These are phyloP conservation scores for Saccostrea cuccullata DNA, from an alignment of 1,140 invertebrate species.

Conservation along the genomic window DNA sequence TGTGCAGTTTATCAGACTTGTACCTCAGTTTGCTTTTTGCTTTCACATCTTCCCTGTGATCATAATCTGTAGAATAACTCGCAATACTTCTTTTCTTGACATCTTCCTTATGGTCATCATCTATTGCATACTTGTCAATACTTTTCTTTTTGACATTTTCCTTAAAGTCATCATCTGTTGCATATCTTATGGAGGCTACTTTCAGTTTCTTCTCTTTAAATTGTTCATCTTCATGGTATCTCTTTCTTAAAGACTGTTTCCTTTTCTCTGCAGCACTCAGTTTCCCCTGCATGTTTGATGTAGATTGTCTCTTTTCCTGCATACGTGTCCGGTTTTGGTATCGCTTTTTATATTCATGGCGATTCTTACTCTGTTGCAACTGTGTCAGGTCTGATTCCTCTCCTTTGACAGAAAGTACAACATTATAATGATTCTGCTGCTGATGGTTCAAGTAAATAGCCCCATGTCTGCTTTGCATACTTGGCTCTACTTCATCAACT, in stretches of 20 bases:
- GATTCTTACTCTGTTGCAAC: neutral
- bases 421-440: conserved; percentile 29
- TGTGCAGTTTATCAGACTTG: neutral
- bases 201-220: neutral
- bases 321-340: neutral
- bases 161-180: neutral
- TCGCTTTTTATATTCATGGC: neutral
- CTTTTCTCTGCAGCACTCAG: neutral
- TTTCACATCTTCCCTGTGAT: too few species aligned
- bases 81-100: too few species aligned
- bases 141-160: too few species aligned
- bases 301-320: neutral
- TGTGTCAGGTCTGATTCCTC: neutral
- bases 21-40: conserved; percentile 19
- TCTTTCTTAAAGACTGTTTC: neutral
- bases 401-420: conserved; percentile 9
- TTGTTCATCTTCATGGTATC: neutral
- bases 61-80: too few species aligned
- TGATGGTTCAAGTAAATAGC: conserved; percentile 19
- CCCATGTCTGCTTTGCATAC: neutral
- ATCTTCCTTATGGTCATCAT: too few species aligned
- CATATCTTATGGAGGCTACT: neutral
- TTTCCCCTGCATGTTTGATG: neutral
- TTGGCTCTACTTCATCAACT: neutral
- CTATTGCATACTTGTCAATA: too few species aligned